Base-by-base conservation (phyloP, 1,140 invertebrate genomes). In the Prorops nasuta region DNA sequence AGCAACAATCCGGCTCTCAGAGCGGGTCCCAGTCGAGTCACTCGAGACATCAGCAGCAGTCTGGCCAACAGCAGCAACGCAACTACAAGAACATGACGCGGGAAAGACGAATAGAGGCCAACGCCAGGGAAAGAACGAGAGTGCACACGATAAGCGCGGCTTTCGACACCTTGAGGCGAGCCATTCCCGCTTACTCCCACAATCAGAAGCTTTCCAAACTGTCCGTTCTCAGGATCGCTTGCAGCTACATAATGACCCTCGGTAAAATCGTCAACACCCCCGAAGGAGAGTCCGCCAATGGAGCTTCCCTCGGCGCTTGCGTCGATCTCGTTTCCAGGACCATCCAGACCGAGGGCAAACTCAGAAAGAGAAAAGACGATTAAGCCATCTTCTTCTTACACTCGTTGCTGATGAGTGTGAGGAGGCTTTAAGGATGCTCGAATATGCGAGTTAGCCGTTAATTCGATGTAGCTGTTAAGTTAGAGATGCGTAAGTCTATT, bases 11-110 rank as follows among this genome's bases (percentile, higher is more conserved):
- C 10, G 24, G 24, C 24, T 6, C 4, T 10, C 4, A 6, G 4
- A 10, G 4, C 4, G 24, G 24, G 24, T n/a, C 45, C 14, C 44
- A 47, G 8, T 52, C 21, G 35, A 24, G 44, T 44, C 64, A 51
- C 20, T 24, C 57, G 44, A 59, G 61, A 51, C 57, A 62, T 35
- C 50, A 61, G 43, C 34, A 58, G 10, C 10, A 49, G 3, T 8
- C 49, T n/a, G 54, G 60, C 14, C n/a, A n/a, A n/a, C 4, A 39
- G 18, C 68, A 90, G 41, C 89, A 92, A 60, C 85, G 92, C 51
- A 95, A 95, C 69, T 95, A 96, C 72, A 96, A 96, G 67, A 96
- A 94, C 66, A 95, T 96, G 92, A 96, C 92, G 0, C 78, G 91
- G 18, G 92, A 95, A 64, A 80, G 93, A 51, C 77, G 93, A 21